Conservation (phyloP, 2,797 vertebrate species). For the Arrhamphus sclerolepis region DNA sequence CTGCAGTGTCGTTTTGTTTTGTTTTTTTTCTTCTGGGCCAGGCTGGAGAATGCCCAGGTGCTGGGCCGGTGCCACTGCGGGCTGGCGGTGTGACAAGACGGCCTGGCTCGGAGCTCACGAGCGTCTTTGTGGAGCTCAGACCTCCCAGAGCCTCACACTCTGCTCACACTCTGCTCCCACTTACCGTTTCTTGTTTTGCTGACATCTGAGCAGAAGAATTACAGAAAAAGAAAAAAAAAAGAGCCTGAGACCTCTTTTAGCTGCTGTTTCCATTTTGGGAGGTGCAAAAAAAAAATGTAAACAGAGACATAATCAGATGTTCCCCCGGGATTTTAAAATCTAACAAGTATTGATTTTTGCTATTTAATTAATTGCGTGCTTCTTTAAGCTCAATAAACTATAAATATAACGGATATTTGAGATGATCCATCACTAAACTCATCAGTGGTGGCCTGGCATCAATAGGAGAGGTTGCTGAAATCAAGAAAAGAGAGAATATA, state of each 20-base stretch:
- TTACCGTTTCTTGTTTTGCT: constrained; percentile 14
- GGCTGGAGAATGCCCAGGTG: constrained; percentile 66
- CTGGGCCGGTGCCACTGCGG: constrained; percentile 38
- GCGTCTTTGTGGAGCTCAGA: constrained; percentile 68
- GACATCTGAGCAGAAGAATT: not conserved
- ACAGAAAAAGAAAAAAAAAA: no score
- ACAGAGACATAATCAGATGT: constrained; percentile 27
- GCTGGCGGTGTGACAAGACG: constrained; percentile 46
- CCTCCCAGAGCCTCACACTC: constrained; percentile 56
- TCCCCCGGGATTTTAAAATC: constrained; percentile 6
- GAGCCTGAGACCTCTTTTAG: not conserved
- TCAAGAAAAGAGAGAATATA: constrained; percentile 23
- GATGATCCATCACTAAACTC: not conserved
- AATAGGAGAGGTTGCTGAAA: constrained; percentile 11
- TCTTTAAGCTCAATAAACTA: constrained; percentile 20
- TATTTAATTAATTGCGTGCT: constrained; percentile 29
- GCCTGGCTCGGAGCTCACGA: constrained; percentile 54
- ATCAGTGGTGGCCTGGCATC: constrained; percentile 28
- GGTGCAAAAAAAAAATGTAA: constrained; percentile 10
- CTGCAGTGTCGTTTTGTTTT: constrained; percentile 60
- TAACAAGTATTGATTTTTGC: constrained; percentile 18
- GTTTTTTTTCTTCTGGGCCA: constrained; percentile 50
- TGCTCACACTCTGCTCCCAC: constrained; percentile 32
- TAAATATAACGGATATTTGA: not conserved
- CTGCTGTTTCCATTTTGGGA: constrained; percentile 7